These are phyloP conservation scores for Zootoca vivipara DNA, from an alignment of 2,113 vertebrate genomes.

Conservation along the genomic window DNA sequence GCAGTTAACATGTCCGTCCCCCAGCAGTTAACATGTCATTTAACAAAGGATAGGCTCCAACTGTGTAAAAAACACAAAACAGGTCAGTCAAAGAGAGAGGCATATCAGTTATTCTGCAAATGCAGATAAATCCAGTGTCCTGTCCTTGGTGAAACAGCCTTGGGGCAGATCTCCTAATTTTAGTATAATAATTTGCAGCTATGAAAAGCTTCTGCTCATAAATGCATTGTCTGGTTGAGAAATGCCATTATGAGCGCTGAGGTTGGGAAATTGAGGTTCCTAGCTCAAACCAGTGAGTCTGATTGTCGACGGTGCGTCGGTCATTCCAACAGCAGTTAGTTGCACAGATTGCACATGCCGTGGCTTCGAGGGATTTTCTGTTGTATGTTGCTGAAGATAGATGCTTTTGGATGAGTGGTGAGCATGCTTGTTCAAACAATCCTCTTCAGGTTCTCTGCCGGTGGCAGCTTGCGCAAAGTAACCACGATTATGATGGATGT, in stretches of 20 bases:
- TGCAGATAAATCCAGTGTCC: constrained; percentile 9
- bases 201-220: neutral
- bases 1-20: neutral
- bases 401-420: neutral
- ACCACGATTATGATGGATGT: neutral
- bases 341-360: accelerated
- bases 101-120: constrained; percentile 14
- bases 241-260: neutral
- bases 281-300: accelerated
- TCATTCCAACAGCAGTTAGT: accelerated
- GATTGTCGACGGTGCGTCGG: accelerated
- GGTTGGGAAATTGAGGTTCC: neutral
- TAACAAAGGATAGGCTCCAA: neutral
- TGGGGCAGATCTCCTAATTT: constrained; percentile 33
- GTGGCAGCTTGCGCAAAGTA: neutral
- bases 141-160: constrained; percentile 32
- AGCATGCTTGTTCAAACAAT: neutral
- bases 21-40: neutral
- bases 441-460: neutral
- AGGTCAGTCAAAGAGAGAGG: neutral
- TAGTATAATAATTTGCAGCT: constrained; percentile 13
- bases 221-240: constrained; percentile 6
- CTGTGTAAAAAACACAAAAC: no score
- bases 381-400: neutral
- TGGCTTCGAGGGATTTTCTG: neutral